Conservation (phyloP, 92 coral and sea anemone species). For the Paramuricea clavata region DNA sequence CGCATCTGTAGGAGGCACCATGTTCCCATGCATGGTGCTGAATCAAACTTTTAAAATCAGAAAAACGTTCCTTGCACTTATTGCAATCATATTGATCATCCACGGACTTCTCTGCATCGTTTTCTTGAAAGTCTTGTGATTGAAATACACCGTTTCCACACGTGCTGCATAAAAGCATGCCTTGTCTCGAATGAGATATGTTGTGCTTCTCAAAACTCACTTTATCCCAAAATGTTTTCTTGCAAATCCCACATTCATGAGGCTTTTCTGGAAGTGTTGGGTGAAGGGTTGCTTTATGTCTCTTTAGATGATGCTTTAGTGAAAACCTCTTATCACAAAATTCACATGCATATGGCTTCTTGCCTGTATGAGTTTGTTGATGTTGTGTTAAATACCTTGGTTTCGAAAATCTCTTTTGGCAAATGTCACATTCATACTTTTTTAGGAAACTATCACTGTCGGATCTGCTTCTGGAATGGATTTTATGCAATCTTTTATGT, state of each 20-base stretch:
- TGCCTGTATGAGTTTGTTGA: not conserved
- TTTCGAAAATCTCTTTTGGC: not conserved
- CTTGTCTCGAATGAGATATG: not conserved
- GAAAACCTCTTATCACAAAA: not conserved
- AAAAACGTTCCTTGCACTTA: not conserved
- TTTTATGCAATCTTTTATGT: not conserved
- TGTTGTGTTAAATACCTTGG: not conserved
- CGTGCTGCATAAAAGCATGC: not conserved
- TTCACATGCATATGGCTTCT: not conserved
- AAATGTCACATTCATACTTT: not conserved
- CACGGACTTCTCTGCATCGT: not conserved
- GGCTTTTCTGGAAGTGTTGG: not conserved
- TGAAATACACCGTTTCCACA: not conserved
- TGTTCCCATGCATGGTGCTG: not conserved
- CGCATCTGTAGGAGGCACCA: not conserved
- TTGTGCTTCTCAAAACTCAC: not conserved
- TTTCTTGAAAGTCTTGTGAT: not conserved
- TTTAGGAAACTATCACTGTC: not conserved
- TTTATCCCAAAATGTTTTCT: no score
- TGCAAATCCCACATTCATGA: no score
- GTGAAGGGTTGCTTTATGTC: not conserved
- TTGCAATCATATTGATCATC: not conserved
- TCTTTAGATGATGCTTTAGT: not conserved
- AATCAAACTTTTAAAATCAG: not conserved
- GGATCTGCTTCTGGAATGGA: not conserved